Base-by-base conservation (phyloP, 2,888 invertebrate species). In the Laspeyria flexula region DNA sequence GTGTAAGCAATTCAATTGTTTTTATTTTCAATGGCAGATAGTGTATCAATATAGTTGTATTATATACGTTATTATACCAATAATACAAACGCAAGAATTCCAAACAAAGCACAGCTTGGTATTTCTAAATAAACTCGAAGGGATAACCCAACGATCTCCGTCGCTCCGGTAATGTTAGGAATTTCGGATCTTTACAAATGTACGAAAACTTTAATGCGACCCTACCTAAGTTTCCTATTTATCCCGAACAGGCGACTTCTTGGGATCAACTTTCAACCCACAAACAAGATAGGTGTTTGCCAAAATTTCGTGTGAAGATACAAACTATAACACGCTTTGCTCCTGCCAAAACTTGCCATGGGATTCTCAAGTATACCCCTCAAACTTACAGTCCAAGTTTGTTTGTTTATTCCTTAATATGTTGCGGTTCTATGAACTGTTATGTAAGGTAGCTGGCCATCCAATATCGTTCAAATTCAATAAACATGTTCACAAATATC, bases 391-490 rank as follows among this genome's bases (percentile, higher is more conserved):
- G 41, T 9, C 6, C 35, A 42, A n/a, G 47, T 25, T 63, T 2
- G 38, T 18, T 3, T 40, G 21, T 4, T 3, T 11, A 0, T 9
- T 12, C 12, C 1, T 0, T n/a, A 58, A 49, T 46, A 34, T 30
- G 37, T 49, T 52, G 25, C 16, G n/a, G 34, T 49, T 43, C 35
- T 23, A 38, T 39, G 37, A 52, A 34, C 43, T 43, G 37, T 38
- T 46, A 49, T 23, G 33, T 16, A 44, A 53, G 50, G 50, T 55
- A 56, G 48, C 49, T 43, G 47, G 44, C 44, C 42, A 42, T 60
- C 46, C 71, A 60, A 71, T 69, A 66, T 56, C 60, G 64, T 66
- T 68, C 54, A 60, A 69, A 75, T 75, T 75, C 71, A 73, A 75
- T 71, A 68, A 66, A 73, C 60, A 69, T 69, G 60, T 54, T 54